phyloP scores from a whole-genome alignment of 1,140 invertebrate species.

The Dinoponera quadriceps region DNA sequence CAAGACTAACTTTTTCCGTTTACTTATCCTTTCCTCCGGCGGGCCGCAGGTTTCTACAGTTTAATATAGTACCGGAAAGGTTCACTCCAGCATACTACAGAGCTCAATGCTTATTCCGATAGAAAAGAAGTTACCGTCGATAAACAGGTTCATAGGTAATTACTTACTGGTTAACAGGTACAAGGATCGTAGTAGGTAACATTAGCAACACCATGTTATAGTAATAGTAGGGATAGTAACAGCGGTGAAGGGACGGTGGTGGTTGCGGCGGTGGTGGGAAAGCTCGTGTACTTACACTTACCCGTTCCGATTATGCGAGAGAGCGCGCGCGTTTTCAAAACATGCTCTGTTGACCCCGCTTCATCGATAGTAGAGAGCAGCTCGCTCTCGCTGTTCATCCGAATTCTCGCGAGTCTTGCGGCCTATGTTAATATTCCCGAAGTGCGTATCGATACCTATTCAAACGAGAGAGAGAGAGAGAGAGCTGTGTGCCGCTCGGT shows the following conservation, averaged over 20 bases:
- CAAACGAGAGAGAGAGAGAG: not conserved
- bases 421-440: slow-evolving; percentile 50
- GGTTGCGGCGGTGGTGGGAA: not conserved
- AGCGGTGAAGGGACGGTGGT: no score
- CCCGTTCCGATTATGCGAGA: slow-evolving; percentile 12
- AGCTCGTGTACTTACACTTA: not conserved
- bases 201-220: no score
- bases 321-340: slow-evolving; percentile 50
- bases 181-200: no score
- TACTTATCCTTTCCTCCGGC: no score
- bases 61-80: no score
- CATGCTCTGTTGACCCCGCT: slow-evolving; percentile 20
- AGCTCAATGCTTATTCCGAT: no score
- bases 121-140: no score
- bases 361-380: slow-evolving; percentile 35
- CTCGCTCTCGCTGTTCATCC: slow-evolving; percentile 1
- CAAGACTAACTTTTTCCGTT: no score
- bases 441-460: slow-evolving; percentile 52
- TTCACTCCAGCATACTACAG: no score
- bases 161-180: not conserved
- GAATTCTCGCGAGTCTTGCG: slow-evolving; percentile 44
- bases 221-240: no score
- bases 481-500: not conserved
- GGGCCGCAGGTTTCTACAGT: no score
- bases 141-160: slow-evolving; percentile 3